Conservation (phyloP, 2,888 invertebrate species). For the Sphaeridia pumilis region DNA sequence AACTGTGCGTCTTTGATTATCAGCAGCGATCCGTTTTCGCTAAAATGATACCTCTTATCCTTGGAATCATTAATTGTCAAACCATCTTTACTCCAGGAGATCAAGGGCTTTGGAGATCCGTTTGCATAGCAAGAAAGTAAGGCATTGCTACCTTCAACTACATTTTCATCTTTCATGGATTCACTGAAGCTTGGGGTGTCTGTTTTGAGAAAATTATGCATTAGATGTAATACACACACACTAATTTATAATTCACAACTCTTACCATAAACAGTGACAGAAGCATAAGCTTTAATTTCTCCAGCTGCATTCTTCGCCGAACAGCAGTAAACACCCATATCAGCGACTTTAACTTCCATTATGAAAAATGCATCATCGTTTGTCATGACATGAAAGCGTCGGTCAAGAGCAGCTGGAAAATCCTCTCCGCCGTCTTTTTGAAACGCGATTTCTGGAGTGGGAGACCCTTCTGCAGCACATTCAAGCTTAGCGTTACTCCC, state of each 20-base stretch:
- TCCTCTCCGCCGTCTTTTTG: conserved; percentile 59
- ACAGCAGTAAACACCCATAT: conserved; percentile 87
- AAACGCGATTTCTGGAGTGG: conserved; percentile 15
- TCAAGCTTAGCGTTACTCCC: conserved; percentile 77
- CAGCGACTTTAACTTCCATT: conserved; percentile 73
- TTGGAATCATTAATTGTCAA: conserved; percentile 54
- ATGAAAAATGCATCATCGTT: conserved; percentile 86
- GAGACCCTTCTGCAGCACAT: conserved; percentile 61
- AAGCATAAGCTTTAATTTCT: conserved; percentile 70
- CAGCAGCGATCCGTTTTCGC: conserved; percentile 73
- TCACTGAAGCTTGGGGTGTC: conserved; percentile 78
- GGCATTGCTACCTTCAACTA: conserved; percentile 62
- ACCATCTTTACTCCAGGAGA: conserved; percentile 78
- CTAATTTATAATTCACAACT: conserved; percentile 7
- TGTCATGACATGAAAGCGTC: conserved; percentile 84
- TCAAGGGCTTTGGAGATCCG: conserved; percentile 68
- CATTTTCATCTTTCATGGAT: conserved; percentile 71
- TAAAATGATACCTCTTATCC: conserved; percentile 60
- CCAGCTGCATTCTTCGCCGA: conserved; percentile 85
- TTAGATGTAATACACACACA: conserved; percentile 1
- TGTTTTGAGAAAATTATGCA: conserved; percentile 39
- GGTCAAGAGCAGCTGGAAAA: conserved; percentile 87
- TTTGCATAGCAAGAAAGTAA: conserved; percentile 79
- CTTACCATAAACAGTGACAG: conserved; percentile 58
- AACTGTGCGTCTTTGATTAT: conserved; percentile 70